phyloP scores from a whole-genome alignment of 2,113 vertebrate genomes.

The Phylloscopus trochilus region DNA sequence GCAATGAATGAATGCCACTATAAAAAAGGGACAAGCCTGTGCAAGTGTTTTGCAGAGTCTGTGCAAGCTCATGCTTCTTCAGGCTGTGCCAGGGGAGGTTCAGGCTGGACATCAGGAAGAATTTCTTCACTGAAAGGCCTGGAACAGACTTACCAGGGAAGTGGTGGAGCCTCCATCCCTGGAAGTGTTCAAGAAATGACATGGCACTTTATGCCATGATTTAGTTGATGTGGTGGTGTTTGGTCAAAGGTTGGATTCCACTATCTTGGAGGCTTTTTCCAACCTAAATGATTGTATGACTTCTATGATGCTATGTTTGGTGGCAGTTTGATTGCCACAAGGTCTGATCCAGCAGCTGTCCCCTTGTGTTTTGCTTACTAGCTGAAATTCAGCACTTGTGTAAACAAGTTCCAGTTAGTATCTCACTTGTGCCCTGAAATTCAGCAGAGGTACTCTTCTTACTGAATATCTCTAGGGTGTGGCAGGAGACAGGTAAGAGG shows the following conservation, averaged over 20 bases:
- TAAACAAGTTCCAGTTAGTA: not conserved
- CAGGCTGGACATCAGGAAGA: not conserved
- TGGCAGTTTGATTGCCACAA: not conserved
- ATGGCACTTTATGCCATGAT: rapidly evolving
- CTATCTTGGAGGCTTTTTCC: not conserved
- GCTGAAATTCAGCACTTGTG: not conserved
- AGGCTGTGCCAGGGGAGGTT: not conserved
- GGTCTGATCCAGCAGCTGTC: not conserved
- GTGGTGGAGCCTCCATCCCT: not conserved
- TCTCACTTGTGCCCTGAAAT: not conserved
- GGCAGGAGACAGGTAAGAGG: not conserved
- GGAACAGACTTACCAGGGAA: not conserved
- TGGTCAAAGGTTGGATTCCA: rapidly evolving
- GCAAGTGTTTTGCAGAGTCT: not conserved
- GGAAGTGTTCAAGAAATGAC: not conserved
- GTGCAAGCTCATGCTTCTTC: not conserved
- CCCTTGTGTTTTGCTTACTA: not conserved
- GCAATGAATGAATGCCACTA: not conserved
- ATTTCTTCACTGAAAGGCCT: not conserved
- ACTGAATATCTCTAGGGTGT: not conserved
- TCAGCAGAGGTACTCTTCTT: not conserved
- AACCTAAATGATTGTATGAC: not conserved
- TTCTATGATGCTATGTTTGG: not conserved
- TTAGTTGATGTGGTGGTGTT: not conserved
- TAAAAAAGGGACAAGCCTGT: not conserved